phyloP scores from a whole-genome alignment of 2,113 vertebrate species.

The Pseudorhombus dupliciocellatus region DNA sequence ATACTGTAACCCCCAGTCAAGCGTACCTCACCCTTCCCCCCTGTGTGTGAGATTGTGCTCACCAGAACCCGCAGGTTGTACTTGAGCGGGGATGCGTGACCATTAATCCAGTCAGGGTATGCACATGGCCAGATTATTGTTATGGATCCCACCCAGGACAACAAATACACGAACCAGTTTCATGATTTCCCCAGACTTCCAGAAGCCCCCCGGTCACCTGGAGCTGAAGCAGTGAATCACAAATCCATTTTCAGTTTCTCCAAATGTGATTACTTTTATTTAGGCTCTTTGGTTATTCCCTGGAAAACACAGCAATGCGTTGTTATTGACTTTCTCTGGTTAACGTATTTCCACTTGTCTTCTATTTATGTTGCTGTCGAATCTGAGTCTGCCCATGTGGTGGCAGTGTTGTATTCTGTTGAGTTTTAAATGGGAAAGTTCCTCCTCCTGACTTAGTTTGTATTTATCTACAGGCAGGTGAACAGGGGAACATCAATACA shows the following conservation, averaged over 20 bases:
- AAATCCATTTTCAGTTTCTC: neutral
- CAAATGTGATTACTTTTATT: neutral
- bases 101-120: too few species aligned
- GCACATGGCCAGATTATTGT: neutral
- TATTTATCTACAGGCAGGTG: neutral
- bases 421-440: neutral
- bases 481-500: neutral
- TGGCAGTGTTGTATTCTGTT: constrained; percentile 55
- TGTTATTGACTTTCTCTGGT: neutral
- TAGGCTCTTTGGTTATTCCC: neutral
- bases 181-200: neutral
- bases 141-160: neutral
- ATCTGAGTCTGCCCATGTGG: constrained; percentile 26
- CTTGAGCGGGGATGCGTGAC: too few species aligned
- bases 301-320: neutral
- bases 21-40: too few species aligned
- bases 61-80: too few species aligned
- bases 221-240: neutral
- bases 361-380: constrained; percentile 17
- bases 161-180: neutral
- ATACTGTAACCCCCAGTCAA: too few species aligned
- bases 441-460: neutral
- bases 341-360: neutral
- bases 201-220: neutral
- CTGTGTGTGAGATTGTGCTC: too few species aligned